Evolutionary conservation across 2,797 vertebrate genomes (phyloP).

Genomic region (Pseudotriccus pelzelni): DNA sequence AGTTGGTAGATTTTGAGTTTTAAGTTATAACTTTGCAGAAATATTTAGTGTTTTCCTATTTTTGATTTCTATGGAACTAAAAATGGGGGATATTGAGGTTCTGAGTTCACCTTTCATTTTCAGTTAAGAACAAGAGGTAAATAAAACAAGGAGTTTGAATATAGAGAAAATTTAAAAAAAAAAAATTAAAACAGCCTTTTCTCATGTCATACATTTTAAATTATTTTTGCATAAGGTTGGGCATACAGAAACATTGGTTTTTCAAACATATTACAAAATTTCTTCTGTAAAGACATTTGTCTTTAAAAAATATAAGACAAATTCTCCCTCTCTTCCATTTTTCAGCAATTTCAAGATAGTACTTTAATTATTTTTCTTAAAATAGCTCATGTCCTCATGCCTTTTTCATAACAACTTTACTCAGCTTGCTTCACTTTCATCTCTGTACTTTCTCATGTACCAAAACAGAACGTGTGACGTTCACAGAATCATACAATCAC

Average conservation of each 20-base stretch:
- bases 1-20: background rate
- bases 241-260: background rate
- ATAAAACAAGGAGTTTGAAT: background rate
- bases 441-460: background rate
- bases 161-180: background rate
- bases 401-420: background rate
- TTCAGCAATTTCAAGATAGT: background rate
- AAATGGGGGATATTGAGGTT: background rate
- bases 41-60: background rate
- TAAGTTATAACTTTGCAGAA: background rate
- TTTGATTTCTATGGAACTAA: background rate
- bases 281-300: background rate
- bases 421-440: background rate
- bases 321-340: background rate
- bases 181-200: background rate
- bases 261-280: background rate
- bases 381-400: background rate
- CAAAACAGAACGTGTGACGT: background rate
- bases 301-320: background rate
- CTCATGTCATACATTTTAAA: background rate
- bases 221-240: background rate
- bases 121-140: background rate
- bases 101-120: background rate
- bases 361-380: background rate
- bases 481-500: background rate